phyloP scores from a whole-genome alignment of 2,888 invertebrate genomes.

The Trichogramma dendrolimi region DNA sequence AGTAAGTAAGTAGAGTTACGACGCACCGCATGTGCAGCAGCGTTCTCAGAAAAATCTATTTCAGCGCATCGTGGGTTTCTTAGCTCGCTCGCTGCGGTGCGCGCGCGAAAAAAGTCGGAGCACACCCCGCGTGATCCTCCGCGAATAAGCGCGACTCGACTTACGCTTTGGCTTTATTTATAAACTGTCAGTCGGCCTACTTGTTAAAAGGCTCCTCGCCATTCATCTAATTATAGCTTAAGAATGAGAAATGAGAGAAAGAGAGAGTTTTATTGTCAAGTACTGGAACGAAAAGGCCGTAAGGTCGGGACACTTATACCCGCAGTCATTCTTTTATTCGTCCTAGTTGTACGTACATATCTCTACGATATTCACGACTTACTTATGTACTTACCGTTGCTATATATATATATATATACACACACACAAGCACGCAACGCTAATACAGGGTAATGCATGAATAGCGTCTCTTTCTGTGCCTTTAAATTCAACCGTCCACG shows the following conservation, averaged over 20 bases:
- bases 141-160: conserved; percentile 14
- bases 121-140: conserved; percentile 12
- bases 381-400: no score
- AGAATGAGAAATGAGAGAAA: conserved; percentile 3
- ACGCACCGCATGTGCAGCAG: no score
- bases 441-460: no score
- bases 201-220: background rate
- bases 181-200: conserved; percentile 15
- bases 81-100: conserved; percentile 6
- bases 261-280: conserved; percentile 23
- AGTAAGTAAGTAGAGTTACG: no score
- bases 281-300: conserved; percentile 18
- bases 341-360: no score
- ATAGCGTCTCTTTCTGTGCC: no score
- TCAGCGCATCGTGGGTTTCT: background rate
- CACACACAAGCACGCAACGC: no score
- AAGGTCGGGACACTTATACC: conserved; percentile 5
- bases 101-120: background rate
- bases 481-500: no score
- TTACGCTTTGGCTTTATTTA: conserved; percentile 18
- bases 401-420: no score
- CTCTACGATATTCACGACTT: no score
- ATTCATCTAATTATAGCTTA: background rate
- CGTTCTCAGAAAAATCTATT: no score
- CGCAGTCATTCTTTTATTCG: no score